These are phyloP conservation scores for Uropetala carovei DNA, from an alignment of 2,888 invertebrate genomes.

Conservation along the genomic window DNA sequence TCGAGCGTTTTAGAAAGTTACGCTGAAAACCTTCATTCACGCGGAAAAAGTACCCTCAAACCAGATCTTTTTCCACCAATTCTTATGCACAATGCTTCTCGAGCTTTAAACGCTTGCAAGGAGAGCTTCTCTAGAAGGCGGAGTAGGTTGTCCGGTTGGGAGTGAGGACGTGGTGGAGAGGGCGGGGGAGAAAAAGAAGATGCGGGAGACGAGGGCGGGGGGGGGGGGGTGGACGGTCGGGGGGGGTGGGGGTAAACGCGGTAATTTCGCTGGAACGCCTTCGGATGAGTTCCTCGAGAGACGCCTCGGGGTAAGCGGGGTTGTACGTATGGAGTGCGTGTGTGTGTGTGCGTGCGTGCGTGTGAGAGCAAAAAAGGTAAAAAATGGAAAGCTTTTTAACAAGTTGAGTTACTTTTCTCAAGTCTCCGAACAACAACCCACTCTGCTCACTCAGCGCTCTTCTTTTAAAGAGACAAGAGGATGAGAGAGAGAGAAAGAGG, in stretches of 20 bases:
- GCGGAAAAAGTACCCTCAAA: background rate
- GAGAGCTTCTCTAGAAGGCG: slow-evolving; percentile 14
- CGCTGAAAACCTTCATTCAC: slow-evolving; percentile 12
- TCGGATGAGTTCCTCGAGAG: background rate
- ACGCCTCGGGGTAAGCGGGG: slow-evolving; percentile 1
- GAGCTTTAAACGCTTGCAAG: slow-evolving; percentile 16
- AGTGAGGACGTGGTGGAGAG: background rate
- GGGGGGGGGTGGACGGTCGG: background rate
- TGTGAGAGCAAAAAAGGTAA: background rate
- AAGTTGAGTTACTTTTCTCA: slow-evolving; percentile 17
- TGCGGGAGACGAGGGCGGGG: too few relatives aligned
- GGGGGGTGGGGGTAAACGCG: background rate
- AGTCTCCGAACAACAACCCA: background rate
- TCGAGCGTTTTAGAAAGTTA: slow-evolving; percentile 51
- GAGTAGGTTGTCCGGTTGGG: background rate
- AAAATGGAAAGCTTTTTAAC: slow-evolving; percentile 28
- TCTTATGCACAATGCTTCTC: slow-evolving; percentile 20
- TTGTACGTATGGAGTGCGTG: background rate
- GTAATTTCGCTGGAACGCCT: slow-evolving; percentile 13
- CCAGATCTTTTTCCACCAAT: slow-evolving; percentile 23
- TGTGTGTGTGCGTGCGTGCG: background rate
- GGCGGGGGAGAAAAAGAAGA: background rate
- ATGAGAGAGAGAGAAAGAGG: background rate
- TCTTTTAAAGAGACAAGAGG: slow-evolving; percentile 7
- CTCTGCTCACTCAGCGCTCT: background rate